These are phyloP conservation scores for Drosophila emarginata DNA, from an alignment of 2,888 invertebrate genomes.

Conservation along the genomic window DNA sequence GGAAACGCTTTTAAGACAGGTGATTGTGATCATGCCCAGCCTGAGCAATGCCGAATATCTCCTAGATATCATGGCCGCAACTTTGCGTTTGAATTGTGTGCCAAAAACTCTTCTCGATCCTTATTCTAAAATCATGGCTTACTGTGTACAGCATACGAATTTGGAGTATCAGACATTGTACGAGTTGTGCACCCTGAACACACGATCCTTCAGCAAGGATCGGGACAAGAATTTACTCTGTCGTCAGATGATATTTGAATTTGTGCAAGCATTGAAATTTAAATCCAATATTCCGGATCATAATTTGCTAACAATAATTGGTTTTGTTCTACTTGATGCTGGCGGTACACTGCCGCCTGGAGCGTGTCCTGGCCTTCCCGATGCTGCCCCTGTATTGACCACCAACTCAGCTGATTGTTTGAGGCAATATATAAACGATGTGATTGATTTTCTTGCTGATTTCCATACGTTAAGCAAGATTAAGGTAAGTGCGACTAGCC, in stretches of 20 bases:
- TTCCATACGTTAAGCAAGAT: slow-evolving; percentile 98
- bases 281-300: slow-evolving; percentile 97
- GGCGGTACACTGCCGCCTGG: slow-evolving; percentile 93
- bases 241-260: slow-evolving; percentile 95
- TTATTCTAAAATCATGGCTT: slow-evolving; percentile 96
- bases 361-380: slow-evolving; percentile 85
- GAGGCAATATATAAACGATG: slow-evolving; percentile 94
- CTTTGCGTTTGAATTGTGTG: slow-evolving; percentile 91
- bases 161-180: slow-evolving; percentile 91
- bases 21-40: slow-evolving; percentile 87
- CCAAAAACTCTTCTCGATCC: slow-evolving; percentile 92
- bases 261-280: slow-evolving; percentile 97
- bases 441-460: slow-evolving; percentile 97
- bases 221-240: slow-evolving; percentile 96
- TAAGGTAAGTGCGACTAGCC: slow-evolving; percentile 86
- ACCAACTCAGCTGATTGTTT: slow-evolving; percentile 97
- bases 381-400: slow-evolving; percentile 83
- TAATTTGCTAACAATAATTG: slow-evolving; percentile 95
- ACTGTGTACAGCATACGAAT: slow-evolving; percentile 94
- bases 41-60: slow-evolving; percentile 88
- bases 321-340: slow-evolving; percentile 94
- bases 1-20: slow-evolving; percentile 92
- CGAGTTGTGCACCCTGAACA: slow-evolving; percentile 95
- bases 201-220: slow-evolving; percentile 94
- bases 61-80: slow-evolving; percentile 89